These are phyloP conservation scores for Platysternon megacephalum DNA, from an alignment of 2,113 vertebrate species.

Conservation along the genomic window DNA sequence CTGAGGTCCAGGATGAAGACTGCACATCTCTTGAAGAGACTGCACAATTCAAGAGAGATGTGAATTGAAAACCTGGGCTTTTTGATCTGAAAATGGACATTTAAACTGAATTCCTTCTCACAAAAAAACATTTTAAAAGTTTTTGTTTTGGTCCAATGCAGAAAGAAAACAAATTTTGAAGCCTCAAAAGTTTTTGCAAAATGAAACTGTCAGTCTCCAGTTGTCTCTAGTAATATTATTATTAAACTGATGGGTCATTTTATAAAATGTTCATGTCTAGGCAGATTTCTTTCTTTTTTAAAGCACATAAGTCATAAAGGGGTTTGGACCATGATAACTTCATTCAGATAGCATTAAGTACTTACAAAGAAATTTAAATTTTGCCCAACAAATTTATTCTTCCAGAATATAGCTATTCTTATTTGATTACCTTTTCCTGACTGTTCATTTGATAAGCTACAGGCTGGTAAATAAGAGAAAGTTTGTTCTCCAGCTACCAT, in stretches of 20 bases:
- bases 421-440: neutral
- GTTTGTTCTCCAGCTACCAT: rapidly evolving
- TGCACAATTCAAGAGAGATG: neutral
- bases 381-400: rapidly evolving
- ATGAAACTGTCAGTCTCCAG: neutral
- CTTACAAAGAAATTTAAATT: neutral
- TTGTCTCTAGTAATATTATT: neutral
- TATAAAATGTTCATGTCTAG: neutral
- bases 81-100: neutral
- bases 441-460: neutral
- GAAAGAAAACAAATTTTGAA: neutral
- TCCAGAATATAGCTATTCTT: neutral
- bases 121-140: neutral
- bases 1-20: neutral
- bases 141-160: neutral
- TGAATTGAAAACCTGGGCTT: neutral
- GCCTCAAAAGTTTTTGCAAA: neutral
- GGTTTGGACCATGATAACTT: neutral
- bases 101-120: neutral
- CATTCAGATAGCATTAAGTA: neutral
- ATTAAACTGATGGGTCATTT: neutral
- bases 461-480: neutral
- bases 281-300: neutral
- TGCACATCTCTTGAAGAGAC: neutral
- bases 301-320: neutral